A percentile compares a stretch with the other conserved stretches of the same genome.
phyloP scores from a whole-genome alignment of 2,113 vertebrate species.

The Calyptomena viridis region DNA sequence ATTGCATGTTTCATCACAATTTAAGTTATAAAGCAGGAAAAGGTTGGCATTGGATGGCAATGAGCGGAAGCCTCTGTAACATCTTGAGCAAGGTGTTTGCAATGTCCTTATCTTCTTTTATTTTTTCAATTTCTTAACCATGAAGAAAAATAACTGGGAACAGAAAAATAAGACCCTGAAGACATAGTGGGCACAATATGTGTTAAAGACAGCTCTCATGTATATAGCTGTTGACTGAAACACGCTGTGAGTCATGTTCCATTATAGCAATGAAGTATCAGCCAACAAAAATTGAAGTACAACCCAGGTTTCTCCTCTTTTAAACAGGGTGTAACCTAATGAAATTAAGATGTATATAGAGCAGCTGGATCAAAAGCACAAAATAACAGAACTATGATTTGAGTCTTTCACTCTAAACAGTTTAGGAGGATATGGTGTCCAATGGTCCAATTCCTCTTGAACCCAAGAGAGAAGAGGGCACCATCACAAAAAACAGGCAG shows the following conservation, averaged over 20 bases:
- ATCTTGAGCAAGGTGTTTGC: neutral
- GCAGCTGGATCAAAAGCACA: neutral
- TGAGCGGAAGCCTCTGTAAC: neutral
- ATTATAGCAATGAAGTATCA: neutral
- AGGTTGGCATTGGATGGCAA: neutral
- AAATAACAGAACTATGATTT: neutral
- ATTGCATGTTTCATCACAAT: accelerated
- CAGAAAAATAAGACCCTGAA: neutral
- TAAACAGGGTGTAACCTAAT: neutral
- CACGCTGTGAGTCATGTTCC: neutral
- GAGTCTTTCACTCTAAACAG: neutral
- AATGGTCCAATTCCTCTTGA: accelerated
- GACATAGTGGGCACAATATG: neutral
- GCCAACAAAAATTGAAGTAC: neutral
- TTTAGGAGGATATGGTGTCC: neutral
- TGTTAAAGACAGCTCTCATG: neutral
- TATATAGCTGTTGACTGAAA: neutral
- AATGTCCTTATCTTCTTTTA: neutral
- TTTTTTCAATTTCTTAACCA: neutral
- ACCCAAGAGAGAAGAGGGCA: neutral
- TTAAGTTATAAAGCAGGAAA: neutral
- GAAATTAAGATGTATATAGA: neutral
- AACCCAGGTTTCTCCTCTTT: neutral
- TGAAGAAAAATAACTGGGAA: neutral
- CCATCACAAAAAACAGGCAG: neutral